phyloP scores from a whole-genome alignment of 2,888 invertebrate species.

The Andrena fulva region DNA sequence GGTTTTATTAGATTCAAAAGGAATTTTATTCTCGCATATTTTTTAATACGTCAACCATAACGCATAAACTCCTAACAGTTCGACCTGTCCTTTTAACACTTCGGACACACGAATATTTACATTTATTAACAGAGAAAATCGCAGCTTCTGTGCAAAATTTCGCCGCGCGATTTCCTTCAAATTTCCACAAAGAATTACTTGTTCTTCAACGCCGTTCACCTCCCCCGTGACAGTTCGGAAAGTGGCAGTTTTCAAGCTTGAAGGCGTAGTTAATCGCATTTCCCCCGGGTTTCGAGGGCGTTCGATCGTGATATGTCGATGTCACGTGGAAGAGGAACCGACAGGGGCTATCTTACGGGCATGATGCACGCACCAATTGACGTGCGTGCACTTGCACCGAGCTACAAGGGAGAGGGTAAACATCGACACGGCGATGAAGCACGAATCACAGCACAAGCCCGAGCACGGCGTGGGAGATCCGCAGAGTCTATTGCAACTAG shows the following conservation, averaged over 20 bases:
- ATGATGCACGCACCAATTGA: slow-evolving; percentile 35
- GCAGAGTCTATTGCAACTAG: slow-evolving; percentile 2
- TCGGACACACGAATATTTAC: no score
- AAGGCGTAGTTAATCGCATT: slow-evolving; percentile 1
- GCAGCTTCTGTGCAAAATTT: no score
- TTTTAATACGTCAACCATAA: no score
- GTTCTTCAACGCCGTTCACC: neutral
- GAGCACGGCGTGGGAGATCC: neutral
- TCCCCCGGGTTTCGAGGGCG: neutral
- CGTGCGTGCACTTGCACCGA: slow-evolving; percentile 23
- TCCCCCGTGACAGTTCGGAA: neutral
- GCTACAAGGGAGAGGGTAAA: slow-evolving; percentile 6
- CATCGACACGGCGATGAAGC: slow-evolving; percentile 11
- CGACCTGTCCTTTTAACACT: no score
- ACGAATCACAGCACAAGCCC: slow-evolving; percentile 38
- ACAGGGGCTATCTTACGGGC: slow-evolving; percentile 24
- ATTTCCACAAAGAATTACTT: no score
- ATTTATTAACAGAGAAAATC: no score
- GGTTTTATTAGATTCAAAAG: no score
- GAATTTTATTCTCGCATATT: no score
- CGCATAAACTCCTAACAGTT: no score
- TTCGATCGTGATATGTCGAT: slow-evolving; percentile 15
- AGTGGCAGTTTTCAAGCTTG: neutral
- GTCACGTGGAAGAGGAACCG: slow-evolving; percentile 20
- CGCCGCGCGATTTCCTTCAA: no score